Evolutionary conservation across 2,888 invertebrate genomes (phyloP), one percentile per base, ranked within the genome.

Genomic region (Apantesis nais): DNA sequence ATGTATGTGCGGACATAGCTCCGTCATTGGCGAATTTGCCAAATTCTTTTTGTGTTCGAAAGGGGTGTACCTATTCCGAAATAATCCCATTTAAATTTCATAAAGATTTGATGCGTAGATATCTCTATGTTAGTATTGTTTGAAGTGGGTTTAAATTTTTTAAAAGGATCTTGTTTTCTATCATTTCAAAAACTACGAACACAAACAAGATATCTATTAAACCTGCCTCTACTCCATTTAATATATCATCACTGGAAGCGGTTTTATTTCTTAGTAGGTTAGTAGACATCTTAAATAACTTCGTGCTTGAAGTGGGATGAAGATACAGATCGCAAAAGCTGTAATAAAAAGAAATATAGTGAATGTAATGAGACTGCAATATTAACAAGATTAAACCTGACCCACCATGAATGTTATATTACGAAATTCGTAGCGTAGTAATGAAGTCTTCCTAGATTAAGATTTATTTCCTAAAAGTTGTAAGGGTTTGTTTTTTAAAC

Each of bases 251-350:
- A 75, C 94, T 92, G 0, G 95, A 92, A 0, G 96, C 96, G 1
- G 96, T 93, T 84, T 96, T 96, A 80, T 97, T 96, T 86, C 96
- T 95, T 62, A 98, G 85, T 52, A 97, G 91, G 73, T 93, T 93
- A n/a, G 97, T 97, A 0, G 97, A 96, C 31, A 98, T 97, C 62
- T 96, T 95, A 83, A 97, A 98, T 88, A 97, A 97, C 74, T 96
- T 96, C 11, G 97, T 97, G 80, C 97, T 97, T 14, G 97, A 96
- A 80, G 98, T 94, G 0, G 98, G 96, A 85, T 97, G 97, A 94
- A 98, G 97, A 85, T 97, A 98, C 29, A 97, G 90, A n/a, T 96
- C 96, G 67, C 96, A 96, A 62, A 92, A 93, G 22, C 96, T 96
- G 68, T 19, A 85, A 68, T 8, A 65, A 29, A 44, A 39, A 19